Evolutionary conservation across 2,888 invertebrate genomes (phyloP).

Genomic region (Onchidella celtica): DNA sequence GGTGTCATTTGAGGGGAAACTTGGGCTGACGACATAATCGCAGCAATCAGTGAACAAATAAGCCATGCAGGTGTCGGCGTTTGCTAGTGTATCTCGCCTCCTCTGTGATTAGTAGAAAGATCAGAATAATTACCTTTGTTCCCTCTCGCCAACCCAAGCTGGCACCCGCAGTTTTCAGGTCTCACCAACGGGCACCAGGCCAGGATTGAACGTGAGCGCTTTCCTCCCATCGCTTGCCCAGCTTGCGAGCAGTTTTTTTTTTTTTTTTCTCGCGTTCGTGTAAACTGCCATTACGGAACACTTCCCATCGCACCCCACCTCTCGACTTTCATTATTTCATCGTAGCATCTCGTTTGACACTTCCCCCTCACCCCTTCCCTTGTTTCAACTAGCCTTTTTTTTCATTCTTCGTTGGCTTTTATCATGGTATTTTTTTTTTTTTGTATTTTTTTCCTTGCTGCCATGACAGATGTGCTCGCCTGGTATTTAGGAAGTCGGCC

Average conservation of each 20-base stretch:
- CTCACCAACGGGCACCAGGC: slow-evolving; percentile 22
- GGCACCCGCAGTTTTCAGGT: slow-evolving; percentile 26
- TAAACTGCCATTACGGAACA: too few species aligned
- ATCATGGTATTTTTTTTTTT: neutral
- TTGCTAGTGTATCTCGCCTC: slow-evolving; percentile 20
- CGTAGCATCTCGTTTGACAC: neutral
- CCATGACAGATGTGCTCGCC: slow-evolving; percentile 18
- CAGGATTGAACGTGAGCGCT: neutral
- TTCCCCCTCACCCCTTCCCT: neutral
- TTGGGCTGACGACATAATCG: neutral
- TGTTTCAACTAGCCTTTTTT: slow-evolving; percentile 13
- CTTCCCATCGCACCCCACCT: too few species aligned
- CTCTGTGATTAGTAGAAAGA: slow-evolving; percentile 38
- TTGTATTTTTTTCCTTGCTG: neutral
- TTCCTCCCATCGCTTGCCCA: neutral
- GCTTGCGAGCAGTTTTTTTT: neutral
- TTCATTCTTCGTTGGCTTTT: neutral
- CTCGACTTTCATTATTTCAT: neutral
- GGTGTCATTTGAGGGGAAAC: slow-evolving; percentile 22
- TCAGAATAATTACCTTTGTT: slow-evolving; percentile 33
- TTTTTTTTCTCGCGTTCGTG: neutral
- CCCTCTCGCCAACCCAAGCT: neutral
- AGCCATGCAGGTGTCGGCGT: slow-evolving; percentile 20
- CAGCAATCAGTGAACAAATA: slow-evolving; percentile 32
- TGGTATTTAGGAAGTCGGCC: slow-evolving; percentile 20